Percentiles rank a stretch among this genome's conserved stretches.
These are phyloP conservation scores for Actinemys pallida DNA, from an alignment of 2,113 vertebrate genomes.

Conservation along the genomic window DNA sequence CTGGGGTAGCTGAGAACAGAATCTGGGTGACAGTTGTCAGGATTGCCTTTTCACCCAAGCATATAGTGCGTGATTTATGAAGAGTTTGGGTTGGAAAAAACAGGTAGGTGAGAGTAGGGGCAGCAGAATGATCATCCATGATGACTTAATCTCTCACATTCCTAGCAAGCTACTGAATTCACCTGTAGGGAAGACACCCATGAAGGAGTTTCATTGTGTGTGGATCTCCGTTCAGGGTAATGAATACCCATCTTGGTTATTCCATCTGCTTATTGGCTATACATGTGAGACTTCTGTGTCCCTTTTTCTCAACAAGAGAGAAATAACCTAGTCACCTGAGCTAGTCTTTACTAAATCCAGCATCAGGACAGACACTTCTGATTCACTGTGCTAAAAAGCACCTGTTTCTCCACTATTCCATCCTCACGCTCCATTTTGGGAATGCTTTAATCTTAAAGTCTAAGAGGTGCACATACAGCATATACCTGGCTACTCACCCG, in stretches of 20 bases:
- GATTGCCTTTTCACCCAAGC: neutral
- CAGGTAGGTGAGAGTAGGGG: neutral
- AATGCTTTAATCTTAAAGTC: neutral
- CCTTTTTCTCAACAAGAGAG: neutral
- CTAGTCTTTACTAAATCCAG: neutral
- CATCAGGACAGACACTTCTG: neutral
- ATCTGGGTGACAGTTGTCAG: neutral
- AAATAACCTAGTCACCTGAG: neutral
- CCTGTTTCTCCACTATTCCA: neutral
- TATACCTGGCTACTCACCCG: neutral
- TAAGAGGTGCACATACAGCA: rapidly evolving
- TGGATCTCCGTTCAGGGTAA: neutral
- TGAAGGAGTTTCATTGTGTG: neutral
- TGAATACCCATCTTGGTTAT: neutral
- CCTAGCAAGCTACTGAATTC: neutral
- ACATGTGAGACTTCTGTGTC: neutral
- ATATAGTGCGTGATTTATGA: no score
- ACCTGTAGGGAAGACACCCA: neutral
- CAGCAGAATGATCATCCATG: rapidly evolving
- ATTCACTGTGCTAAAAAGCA: rapidly evolving
- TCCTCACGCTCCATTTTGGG: neutral
- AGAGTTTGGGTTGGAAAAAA: neutral
- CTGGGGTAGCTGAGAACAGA: neutral
- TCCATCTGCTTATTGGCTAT: neutral
- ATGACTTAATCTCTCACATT: neutral